Evolutionary conservation across 2,797 vertebrate species (phyloP).

Genomic region (Falco novaeseelandiae): DNA sequence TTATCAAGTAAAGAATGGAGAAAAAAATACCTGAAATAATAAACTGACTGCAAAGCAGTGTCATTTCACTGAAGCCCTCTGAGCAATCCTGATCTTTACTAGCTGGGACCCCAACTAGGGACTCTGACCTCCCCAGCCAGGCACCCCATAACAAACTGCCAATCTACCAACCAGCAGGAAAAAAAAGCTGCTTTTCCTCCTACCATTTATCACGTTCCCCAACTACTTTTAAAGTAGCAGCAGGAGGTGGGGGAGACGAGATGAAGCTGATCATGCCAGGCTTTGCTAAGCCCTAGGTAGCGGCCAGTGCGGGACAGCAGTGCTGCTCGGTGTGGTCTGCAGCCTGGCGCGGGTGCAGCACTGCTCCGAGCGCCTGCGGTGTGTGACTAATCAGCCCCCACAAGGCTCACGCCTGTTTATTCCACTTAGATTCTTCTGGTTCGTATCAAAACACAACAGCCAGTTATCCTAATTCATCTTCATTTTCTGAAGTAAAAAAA

Average conservation of each 20-base stretch:
- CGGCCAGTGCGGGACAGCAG: not conserved
- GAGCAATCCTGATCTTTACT: not conserved
- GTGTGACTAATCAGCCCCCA: not conserved
- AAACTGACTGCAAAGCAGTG: not conserved
- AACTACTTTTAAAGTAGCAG: not conserved
- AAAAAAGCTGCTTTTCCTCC: not conserved
- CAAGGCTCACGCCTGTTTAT: constrained; percentile 9
- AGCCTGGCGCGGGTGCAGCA: not conserved
- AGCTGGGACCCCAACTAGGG: not conserved
- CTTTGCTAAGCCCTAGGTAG: not conserved
- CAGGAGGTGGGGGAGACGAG: not conserved
- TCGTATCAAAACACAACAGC: constrained; percentile 10
- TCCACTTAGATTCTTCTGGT: constrained; percentile 22
- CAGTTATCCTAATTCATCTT: constrained; percentile 53
- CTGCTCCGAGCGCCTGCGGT: not conserved
- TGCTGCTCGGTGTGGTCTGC: not conserved
- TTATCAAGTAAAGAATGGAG: not conserved
- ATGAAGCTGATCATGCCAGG: not conserved
- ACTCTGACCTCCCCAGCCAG: not conserved
- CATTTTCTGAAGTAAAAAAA: constrained; percentile 49
- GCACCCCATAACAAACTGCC: not conserved
- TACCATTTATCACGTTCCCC: accelerated
- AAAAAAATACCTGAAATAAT: not conserved
- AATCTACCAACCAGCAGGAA: not conserved
- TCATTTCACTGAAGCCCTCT: not conserved